Conservation (phyloP, 2,113 vertebrate genomes). For the Leuciscus idus region DNA sequence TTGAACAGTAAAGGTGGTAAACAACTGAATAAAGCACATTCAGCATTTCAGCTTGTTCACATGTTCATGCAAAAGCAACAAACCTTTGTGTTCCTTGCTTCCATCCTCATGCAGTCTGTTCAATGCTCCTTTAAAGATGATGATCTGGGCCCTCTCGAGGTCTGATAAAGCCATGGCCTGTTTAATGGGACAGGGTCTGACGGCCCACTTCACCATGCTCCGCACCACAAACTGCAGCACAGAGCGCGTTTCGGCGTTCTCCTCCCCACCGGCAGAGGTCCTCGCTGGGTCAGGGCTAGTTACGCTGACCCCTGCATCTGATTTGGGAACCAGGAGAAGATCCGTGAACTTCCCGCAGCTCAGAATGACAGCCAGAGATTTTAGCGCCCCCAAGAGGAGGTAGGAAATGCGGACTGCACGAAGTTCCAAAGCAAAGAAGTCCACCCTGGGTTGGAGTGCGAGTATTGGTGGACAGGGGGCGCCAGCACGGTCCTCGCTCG, state of each 20-base stretch:
- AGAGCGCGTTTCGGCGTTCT: conserved; percentile 72
- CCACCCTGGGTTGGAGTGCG: conserved; percentile 58
- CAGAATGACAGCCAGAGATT: conserved; percentile 77
- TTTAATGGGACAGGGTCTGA: conserved; percentile 79
- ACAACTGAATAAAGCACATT: neutral
- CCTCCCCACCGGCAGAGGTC: conserved; percentile 58
- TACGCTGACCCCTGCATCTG: conserved; percentile 43
- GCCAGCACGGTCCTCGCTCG: conserved; percentile 57
- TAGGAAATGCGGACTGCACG: conserved; percentile 77
- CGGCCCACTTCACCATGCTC: conserved; percentile 84
- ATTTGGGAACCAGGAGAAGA: conserved; percentile 71
- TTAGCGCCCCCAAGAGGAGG: conserved; percentile 78
- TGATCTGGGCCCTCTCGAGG: conserved; percentile 80
- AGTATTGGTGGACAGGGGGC: conserved; percentile 20
- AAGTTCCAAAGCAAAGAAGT: conserved; percentile 73
- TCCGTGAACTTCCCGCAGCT: conserved; percentile 77
- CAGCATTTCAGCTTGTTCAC: neutral
- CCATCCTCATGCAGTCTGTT: conserved; percentile 71
- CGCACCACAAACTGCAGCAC: conserved; percentile 81
- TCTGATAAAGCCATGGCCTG: conserved; percentile 75
- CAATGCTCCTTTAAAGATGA: conserved; percentile 79
- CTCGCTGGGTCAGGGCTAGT: conserved; percentile 51
- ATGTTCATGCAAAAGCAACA: neutral
- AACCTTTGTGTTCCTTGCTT: conserved; percentile 74
- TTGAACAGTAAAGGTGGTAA: neutral